These are phyloP conservation scores for Sisor rabdophorus DNA, from an alignment of 2,113 vertebrate species.

Conservation along the genomic window DNA sequence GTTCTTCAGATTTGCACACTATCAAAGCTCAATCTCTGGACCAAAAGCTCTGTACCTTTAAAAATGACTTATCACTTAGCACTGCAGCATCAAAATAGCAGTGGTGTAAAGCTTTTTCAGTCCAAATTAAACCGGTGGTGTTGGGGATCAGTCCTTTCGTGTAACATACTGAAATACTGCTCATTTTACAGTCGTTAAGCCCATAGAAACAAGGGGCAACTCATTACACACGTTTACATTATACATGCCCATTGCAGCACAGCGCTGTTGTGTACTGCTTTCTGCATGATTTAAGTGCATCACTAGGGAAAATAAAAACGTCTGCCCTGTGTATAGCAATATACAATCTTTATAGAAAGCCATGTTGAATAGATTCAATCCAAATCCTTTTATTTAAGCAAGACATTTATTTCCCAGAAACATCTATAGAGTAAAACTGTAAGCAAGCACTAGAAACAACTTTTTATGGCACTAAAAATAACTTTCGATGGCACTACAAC, in stretches of 20 bases:
- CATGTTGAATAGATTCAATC: background rate
- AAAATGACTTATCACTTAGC: constrained; percentile 29
- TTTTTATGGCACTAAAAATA: background rate
- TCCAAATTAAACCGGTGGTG: background rate
- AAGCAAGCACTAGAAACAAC: background rate
- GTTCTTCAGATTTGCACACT: constrained; percentile 18
- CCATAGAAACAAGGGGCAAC: background rate
- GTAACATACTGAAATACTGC: background rate
- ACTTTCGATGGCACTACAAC: background rate
- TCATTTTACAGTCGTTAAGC: background rate
- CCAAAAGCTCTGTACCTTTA: constrained; percentile 41
- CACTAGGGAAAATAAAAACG: background rate
- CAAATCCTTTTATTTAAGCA: background rate
- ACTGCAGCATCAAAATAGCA: constrained; percentile 9
- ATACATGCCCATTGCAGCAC: background rate
- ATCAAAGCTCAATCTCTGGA: constrained; percentile 12
- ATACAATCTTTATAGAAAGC: background rate
- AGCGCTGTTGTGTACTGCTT: constrained; percentile 6
- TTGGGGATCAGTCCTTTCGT: background rate
- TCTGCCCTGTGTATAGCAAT: constrained; percentile 12
- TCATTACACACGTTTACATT: constrained; percentile 14
- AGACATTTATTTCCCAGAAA: background rate
- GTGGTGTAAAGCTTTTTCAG: constrained; percentile 15
- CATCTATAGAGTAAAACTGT: background rate
- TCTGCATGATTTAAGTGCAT: constrained; percentile 18